These are phyloP conservation scores for Cheirogaleus medius DNA, from an alignment of 2,113 vertebrate species.

Conservation along the genomic window DNA sequence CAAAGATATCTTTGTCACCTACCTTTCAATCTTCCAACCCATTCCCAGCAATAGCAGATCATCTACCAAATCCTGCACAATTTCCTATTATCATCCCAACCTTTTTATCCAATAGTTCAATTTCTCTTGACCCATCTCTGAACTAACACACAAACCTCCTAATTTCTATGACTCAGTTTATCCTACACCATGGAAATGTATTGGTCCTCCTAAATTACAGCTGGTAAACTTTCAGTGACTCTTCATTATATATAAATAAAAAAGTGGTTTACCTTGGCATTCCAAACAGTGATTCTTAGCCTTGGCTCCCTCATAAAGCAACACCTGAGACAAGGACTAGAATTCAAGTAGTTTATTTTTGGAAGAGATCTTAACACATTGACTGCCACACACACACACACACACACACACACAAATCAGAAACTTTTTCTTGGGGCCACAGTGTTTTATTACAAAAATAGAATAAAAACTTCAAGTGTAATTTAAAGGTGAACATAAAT, in stretches of 20 bases:
- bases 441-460: no score
- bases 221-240: neutral
- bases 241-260: constrained; percentile 8
- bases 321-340: neutral
- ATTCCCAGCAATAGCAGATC: neutral
- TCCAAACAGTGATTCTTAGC: neutral
- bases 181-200: neutral
- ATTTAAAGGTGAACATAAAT: no score
- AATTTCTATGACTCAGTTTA: neutral
- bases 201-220: neutral
- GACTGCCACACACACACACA: no score
- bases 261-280: neutral
- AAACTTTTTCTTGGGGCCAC: no score
- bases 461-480: no score
- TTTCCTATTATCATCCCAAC: neutral
- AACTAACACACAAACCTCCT: neutral
- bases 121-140: neutral
- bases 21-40: neutral
- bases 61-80: neutral
- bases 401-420: no score
- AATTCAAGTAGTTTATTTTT: neutral
- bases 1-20: neutral
- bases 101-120: neutral
- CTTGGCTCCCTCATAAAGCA: neutral
- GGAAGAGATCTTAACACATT: neutral